Base-by-base conservation (phyloP, 1,140 invertebrate species). In the Ptiloglossa arizonensis region DNA sequence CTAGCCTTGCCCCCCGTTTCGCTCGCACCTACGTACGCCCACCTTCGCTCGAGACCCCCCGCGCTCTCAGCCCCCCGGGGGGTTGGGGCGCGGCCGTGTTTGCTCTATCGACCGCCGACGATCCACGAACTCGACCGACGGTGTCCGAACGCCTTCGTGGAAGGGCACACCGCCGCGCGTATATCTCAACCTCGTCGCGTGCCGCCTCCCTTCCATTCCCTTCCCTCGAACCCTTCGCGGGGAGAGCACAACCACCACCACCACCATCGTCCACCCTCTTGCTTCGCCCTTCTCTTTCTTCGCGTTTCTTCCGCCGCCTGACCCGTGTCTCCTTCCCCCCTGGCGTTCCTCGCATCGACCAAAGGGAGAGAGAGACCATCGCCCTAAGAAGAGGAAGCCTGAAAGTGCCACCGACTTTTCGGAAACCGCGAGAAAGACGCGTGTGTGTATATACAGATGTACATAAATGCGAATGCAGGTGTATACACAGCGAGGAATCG, bases 41-140 rank as follows among this genome's bases (percentile, higher is more conserved):
- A 83, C 69, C 60, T 70, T 46, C 46, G 46, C 64, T n/a, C 62
- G 27, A 46, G 60, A 50, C 81, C 82, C 70, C 62, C 52, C 72
- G 22, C 72, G 22, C 63, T 59, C 68, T 73, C 52, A 24, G 17
- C 48, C 87, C 88, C 89, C 87, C 81, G 83, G 88, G 90, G 90
- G 91, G 91, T 92, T 91, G 91, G 91, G 92, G 92, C 90, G 92
- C 92, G 92, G 92, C 89, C 91, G 92, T 92, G 91, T 93, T 93
- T 92, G 92, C 92, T 92, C 92, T 93, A 93, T 93, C 92, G 92
- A 93, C 92, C 92, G 90, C 90, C 92, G 91, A 92, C 88, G 82
- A 87, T 86, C 73, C 87, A 86, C 92, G 92, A 91, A 87, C 86
- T 79, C 86, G 79, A 80, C 89, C 92, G 92, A 92, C 68, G 82